Conservation (phyloP, 2,888 invertebrate species). For the Amblyjoppa proteus region DNA sequence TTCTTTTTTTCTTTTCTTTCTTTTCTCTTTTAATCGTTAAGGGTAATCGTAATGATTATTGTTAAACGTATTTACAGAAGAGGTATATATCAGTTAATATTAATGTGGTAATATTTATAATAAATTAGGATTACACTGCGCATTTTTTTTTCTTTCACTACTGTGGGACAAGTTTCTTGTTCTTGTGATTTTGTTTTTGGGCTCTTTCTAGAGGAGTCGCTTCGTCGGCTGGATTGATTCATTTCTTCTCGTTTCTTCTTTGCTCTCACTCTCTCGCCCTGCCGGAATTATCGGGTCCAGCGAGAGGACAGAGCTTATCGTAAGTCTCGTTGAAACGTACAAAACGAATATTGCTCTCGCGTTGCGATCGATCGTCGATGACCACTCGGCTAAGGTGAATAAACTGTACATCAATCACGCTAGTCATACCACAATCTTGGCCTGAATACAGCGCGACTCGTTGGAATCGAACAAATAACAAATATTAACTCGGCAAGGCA, state of each 20-base stretch:
- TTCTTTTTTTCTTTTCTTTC: slow-evolving; percentile 7
- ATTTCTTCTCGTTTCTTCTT: slow-evolving; percentile 23
- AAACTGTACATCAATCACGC: slow-evolving; percentile 61
- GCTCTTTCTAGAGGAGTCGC: slow-evolving; percentile 35
- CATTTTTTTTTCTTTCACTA: slow-evolving; percentile 62
- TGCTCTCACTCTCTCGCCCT: background rate
- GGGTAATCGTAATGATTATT: slow-evolving; percentile 76
- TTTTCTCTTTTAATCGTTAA: slow-evolving; percentile 58
- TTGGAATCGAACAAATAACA: slow-evolving; percentile 24
- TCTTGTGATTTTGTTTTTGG: slow-evolving; percentile 18
- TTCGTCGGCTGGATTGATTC: slow-evolving; percentile 46
- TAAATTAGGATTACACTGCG: slow-evolving; percentile 77
- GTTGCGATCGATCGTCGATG: slow-evolving; percentile 51
- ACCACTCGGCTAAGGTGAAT: slow-evolving; percentile 47
- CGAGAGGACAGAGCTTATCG: slow-evolving; percentile 29
- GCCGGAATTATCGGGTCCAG: background rate
- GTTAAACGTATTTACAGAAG: slow-evolving; percentile 81
- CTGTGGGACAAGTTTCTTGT: slow-evolving; percentile 55
- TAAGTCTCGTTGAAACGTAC: slow-evolving; percentile 44
- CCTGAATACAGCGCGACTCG: slow-evolving; percentile 12
- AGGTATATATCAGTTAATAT: slow-evolving; percentile 78
- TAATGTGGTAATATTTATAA: slow-evolving; percentile 76
- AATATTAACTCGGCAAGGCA: slow-evolving; percentile 51
- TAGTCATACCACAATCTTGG: slow-evolving; percentile 1
- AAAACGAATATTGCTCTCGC: slow-evolving; percentile 21